Evolutionary conservation across 92 coral and sea anemone genomes (phyloP), one percentile per base, ranked within the genome.

Genomic region (Porites divaricata): DNA sequence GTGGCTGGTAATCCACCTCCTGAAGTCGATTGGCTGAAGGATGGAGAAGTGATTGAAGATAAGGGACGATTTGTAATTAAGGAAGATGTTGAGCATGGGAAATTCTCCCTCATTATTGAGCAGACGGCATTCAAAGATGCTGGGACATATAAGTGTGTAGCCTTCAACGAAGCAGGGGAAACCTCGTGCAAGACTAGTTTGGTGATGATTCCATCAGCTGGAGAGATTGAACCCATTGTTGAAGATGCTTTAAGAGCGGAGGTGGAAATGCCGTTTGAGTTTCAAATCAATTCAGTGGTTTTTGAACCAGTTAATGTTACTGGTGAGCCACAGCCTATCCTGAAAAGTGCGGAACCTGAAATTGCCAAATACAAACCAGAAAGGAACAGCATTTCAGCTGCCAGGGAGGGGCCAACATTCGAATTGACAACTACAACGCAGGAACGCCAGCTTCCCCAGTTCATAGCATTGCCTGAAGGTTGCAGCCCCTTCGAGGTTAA

Each of bases 391-490:
- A 89, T 92, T 78, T 78, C 86, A 85, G 85, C 90, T 20, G 89
- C 84, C 7, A 92, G 87, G 25, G 93, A 85, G 21, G 89, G 89
- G 16, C 86, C 91, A 23, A 91, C 92, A 21, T 85, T 93, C 6
- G 71, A 90, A 54, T 83, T 95, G 72, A 73, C 86, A 17, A 88
- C 93, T 22, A 86, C 88, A 25, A 88, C 84, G 68, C 92, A 91
- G 75, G 88, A 91, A 28, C 89, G 82, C n/a, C 94, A 93, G 63
- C 89, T 94, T 63, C 99, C 99, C 22, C 91, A 89, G 45, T 96
- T 96, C 74, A 87, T 93, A 61, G 95, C 91, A 80, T 90, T 96
- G 75, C 85, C 92, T 71, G 95, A 91, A 74, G 99, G 98, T 22
- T 56, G 89, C 53, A 79, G 84, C 80, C 70, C 88, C 17, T 90